These are phyloP conservation scores for Ferdinandea cuprea DNA, from an alignment of 2,888 invertebrate genomes.

Conservation along the genomic window DNA sequence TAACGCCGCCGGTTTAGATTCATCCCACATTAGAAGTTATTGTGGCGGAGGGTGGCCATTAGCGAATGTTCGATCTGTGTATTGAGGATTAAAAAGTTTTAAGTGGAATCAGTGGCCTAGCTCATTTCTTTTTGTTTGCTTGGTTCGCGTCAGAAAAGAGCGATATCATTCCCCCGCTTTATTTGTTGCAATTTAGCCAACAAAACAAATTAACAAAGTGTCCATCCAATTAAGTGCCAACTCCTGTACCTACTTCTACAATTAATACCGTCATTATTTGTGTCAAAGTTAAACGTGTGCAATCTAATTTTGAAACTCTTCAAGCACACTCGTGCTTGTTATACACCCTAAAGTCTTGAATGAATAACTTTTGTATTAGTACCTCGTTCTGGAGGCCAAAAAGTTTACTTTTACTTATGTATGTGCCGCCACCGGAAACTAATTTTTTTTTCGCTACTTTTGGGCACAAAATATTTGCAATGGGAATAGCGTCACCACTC, in stretches of 20 bases:
- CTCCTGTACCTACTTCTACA: background rate
- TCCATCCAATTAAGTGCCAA: constrained; percentile 51
- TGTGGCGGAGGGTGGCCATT: constrained; percentile 39
- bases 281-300: constrained; percentile 29
- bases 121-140: constrained; percentile 19
- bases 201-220: constrained; percentile 63
- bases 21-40: constrained; percentile 10
- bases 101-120: constrained; percentile 55
- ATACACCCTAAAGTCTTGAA: background rate
- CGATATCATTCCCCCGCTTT: background rate
- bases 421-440: constrained; percentile 13
- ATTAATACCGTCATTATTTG: constrained; percentile 35
- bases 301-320: constrained; percentile 48
- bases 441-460: background rate
- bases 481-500: constrained; percentile 3
- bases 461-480: constrained; percentile 29
- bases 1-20: constrained; percentile 1
- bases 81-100: constrained; percentile 67
- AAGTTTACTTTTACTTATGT: constrained; percentile 45
- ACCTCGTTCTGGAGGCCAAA: constrained; percentile 18
- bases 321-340: constrained; percentile 19
- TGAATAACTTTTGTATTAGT: constrained; percentile 16
- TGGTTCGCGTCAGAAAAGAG: background rate
- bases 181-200: constrained; percentile 18
- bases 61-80: constrained; percentile 53